Evolutionary conservation across 2,888 invertebrate species (phyloP).

Genomic region (Chalcosyrphus nemorum): DNA sequence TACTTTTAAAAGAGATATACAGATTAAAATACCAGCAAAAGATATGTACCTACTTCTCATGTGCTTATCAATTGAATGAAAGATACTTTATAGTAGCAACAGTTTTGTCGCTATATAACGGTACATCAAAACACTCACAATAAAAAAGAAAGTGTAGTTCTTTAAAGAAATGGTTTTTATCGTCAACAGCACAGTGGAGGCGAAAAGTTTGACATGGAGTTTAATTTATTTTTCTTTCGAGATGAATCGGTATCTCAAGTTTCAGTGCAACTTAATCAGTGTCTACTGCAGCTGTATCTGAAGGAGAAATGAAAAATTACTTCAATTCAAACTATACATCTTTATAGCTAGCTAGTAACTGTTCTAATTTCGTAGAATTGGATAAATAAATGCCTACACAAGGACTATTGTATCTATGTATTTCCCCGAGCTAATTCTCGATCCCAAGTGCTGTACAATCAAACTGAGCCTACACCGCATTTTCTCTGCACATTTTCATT

Average conservation of each 20-base stretch:
- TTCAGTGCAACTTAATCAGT: no score
- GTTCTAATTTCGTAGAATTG: no score
- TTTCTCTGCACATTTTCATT: background rate
- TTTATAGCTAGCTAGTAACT: no score
- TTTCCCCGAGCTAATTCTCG: background rate
- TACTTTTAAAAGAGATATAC: background rate
- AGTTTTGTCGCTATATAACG: background rate
- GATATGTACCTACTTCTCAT: conserved; percentile 1
- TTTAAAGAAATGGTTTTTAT: no score
- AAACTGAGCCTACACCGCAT: background rate
- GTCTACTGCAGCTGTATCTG: no score
- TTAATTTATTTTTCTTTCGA: no score
- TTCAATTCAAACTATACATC: no score
- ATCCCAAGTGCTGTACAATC: background rate
- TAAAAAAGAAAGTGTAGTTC: background rate
- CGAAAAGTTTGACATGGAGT: background rate
- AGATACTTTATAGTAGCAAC: background rate
- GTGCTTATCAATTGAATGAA: background rate
- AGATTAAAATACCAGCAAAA: background rate
- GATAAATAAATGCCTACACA: no score
- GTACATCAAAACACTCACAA: background rate
- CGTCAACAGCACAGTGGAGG: background rate
- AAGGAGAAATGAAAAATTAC: no score
- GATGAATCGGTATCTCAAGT: no score
- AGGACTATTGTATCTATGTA: background rate